phyloP scores from a whole-genome alignment of 2,113 vertebrate species.

The Macaca mulatta region DNA sequence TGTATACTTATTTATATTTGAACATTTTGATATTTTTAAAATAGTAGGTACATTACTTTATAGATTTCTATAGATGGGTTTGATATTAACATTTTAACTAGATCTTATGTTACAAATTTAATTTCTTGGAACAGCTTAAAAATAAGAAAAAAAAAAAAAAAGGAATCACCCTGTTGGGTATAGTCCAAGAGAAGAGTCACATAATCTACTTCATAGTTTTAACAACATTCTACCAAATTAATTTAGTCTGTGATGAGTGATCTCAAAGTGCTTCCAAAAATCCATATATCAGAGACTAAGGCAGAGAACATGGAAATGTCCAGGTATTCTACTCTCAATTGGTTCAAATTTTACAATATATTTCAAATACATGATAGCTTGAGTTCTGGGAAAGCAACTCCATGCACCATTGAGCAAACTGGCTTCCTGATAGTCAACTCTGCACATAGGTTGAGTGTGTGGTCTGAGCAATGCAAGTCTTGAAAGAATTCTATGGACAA shows the following conservation, averaged over 20 bases:
- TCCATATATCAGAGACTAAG: not conserved
- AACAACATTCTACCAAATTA: not conserved
- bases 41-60: not conserved
- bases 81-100: not conserved
- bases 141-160: not conserved
- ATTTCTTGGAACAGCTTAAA: not conserved
- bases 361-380: not conserved
- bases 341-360: not conserved
- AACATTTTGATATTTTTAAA: not conserved
- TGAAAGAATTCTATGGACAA: not conserved
- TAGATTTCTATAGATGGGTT: not conserved
- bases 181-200: not conserved
- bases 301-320: not conserved
- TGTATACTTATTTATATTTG: not conserved
- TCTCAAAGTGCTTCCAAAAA: not conserved
- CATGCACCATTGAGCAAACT: not conserved
- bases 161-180: not conserved
- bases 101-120: not conserved
- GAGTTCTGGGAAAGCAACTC: not conserved
- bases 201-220: not conserved
- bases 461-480: not conserved
- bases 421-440: not conserved
- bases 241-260: not conserved
- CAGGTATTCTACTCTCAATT: not conserved
- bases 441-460: not conserved